Base-by-base conservation (phyloP, 1,140 invertebrate species). In the Apis dorsata region DNA sequence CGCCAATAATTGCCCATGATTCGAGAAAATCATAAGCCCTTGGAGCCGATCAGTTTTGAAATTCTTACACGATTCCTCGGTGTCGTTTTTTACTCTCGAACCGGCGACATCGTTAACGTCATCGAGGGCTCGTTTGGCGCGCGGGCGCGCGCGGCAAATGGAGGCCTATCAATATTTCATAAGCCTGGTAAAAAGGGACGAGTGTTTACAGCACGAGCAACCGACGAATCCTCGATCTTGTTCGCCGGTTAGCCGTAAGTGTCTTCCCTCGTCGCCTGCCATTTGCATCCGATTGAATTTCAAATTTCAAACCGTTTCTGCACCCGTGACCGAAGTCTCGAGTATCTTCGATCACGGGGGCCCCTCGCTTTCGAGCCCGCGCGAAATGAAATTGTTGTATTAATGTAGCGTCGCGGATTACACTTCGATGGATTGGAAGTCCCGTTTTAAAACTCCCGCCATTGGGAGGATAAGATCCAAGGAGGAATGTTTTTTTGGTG, bases 221-320 rank as follows among this genome's bases (percentile, higher is more conserved):
- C 84, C 85, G 86, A 90, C 89, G 88, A 89, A 90, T 83, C 90
- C 86, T 88, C 86, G 80, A 90, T 90, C 88, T 87, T 88, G 86
- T 90, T 83, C 81, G 83, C 87, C 88, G 89, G 86, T 88, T 85
- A 90, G 79, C 90, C 84, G 60, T 79, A 84, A 83, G 85, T 85
- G 85, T 88, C 86, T 78, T 51, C 60, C 81, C 44, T 24, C 49
- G 68, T 53, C 21, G 2, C 49, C 69, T 69, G 71, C 83, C 83
- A 92, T 92, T 92, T 92, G 91, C 91, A 92, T 92, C 85, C 88
- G 83, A 90, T 92, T 92, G 91, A 92, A 92, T 91, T 92, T 92
- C 87, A 91, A 92, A 91, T 90, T 85, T 74, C 87, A 28, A 24
- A 13, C 62, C 62, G 85, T 79, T 83, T 86, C 81, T 74, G 82